Percentiles rank a stretch among this genome's conserved stretches.
Conservation (phyloP, 2,113 vertebrate genomes). For the Zosterops japonicus region DNA sequence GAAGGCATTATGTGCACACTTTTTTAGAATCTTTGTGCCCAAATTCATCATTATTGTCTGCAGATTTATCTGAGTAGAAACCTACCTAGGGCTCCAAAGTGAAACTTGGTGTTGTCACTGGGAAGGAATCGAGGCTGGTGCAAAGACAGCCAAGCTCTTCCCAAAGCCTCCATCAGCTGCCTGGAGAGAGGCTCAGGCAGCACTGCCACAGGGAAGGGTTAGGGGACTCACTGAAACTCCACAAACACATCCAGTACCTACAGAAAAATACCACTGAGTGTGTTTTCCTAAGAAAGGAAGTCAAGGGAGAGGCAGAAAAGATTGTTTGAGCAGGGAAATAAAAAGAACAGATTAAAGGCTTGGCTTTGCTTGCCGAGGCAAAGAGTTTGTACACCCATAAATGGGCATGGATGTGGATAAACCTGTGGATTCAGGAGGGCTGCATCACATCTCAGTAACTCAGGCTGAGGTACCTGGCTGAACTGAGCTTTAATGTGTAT, state of each 20-base stretch:
- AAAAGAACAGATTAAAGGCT: no score
- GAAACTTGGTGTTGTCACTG: not conserved
- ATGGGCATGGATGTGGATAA: no score
- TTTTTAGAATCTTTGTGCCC: not conserved
- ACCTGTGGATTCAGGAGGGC: no score
- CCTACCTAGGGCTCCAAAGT: not conserved
- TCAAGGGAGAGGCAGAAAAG: no score
- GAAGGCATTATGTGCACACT: not conserved
- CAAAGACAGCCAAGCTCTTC: not conserved
- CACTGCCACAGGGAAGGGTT: no score
- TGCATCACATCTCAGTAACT: not conserved
- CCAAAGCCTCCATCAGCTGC: not conserved
- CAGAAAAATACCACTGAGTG: no score
- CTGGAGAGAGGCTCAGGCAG: not conserved
- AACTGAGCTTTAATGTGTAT: not conserved
- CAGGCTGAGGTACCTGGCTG: not conserved
- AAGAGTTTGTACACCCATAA: no score
- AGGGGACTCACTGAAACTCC: no score
- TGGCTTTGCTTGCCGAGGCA: no score
- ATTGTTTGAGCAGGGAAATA: no score
- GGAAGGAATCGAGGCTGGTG: not conserved
- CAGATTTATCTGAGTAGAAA: not conserved
- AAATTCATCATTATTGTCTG: not conserved
- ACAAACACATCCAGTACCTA: no score
- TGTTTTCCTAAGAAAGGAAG: no score